Conservation (phyloP, 1,140 invertebrate genomes). For the Platorchestia sp. region DNA sequence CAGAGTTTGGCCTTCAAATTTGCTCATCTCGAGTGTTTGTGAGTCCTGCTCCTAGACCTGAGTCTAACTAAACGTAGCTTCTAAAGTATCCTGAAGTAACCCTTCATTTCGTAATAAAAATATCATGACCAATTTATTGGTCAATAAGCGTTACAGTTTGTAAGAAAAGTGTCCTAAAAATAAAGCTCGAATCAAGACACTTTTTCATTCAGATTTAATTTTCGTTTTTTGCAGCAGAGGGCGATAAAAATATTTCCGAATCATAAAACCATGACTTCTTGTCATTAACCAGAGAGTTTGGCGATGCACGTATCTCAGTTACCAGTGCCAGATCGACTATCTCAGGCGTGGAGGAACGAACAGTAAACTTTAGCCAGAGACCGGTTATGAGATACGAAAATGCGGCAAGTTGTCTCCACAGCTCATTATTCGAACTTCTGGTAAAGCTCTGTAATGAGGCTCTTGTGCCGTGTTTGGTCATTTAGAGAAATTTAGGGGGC, state of each 20-base stretch:
- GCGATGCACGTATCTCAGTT: slow-evolving; percentile 1
- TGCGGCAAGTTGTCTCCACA: slow-evolving; percentile 4
- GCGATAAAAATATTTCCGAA: neutral
- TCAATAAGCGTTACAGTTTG: neutral
- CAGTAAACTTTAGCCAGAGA: neutral
- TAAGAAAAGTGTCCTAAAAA: neutral
- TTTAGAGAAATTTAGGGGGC: slow-evolving; percentile 46
- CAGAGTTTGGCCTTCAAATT: neutral
- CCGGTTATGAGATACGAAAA: slow-evolving; percentile 46
- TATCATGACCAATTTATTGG: neutral
- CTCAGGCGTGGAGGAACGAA: neutral
- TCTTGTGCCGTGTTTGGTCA: slow-evolving; percentile 37
- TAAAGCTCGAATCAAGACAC: neutral
- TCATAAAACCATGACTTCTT: slow-evolving; percentile 21
- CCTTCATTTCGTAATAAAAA: neutral
- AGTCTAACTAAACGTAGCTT: neutral
- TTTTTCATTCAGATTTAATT: neutral
- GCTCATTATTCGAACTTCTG: slow-evolving; percentile 54
- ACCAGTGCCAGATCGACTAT: slow-evolving; percentile 29
- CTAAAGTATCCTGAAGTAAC: neutral
- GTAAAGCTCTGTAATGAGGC: slow-evolving; percentile 53
- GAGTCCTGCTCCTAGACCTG: neutral
- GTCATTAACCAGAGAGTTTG: neutral
- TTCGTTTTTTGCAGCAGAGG: neutral
- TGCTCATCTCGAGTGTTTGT: neutral